Evolutionary conservation across 2,888 invertebrate species (phyloP).

Genomic region (Neoaliturus tenellus): DNA sequence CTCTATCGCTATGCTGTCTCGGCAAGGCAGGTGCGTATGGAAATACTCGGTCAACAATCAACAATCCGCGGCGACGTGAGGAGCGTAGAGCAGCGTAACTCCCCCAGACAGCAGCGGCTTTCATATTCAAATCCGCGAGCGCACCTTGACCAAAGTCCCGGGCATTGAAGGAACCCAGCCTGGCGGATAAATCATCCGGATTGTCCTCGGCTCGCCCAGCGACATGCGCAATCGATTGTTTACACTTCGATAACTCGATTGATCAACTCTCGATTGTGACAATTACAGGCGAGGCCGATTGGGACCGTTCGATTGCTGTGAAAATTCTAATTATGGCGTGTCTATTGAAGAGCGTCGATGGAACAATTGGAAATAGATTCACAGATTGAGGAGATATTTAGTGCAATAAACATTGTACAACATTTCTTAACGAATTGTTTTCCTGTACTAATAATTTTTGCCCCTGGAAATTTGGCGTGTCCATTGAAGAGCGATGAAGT

Average conservation of each 20-base stretch:
- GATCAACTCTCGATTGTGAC: neutral
- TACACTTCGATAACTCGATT: slow-evolving; percentile 23
- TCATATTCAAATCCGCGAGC: slow-evolving; percentile 37
- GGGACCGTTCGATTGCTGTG: neutral
- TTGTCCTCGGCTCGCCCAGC: neutral
- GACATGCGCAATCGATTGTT: slow-evolving; percentile 10
- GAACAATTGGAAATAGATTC: no score
- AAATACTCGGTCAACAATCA: neutral
- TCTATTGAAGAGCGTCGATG: no score
- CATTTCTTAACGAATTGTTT: no score
- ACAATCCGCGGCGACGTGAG: neutral
- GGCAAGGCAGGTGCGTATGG: slow-evolving; percentile 8
- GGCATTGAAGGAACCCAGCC: neutral
- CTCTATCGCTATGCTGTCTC: no score
- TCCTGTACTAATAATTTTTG: no score
- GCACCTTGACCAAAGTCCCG: slow-evolving; percentile 47
- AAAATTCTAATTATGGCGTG: neutral
- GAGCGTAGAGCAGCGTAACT: neutral
- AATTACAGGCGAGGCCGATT: neutral
- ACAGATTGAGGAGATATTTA: no score
- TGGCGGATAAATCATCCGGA: slow-evolving; percentile 7
- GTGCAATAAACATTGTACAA: no score
- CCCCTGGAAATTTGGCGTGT: no score
- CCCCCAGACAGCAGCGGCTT: slow-evolving; percentile 1
- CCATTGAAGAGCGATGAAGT: no score